Evolutionary conservation across 2,888 invertebrate genomes (phyloP), one percentile per base, ranked within the genome.

Genomic region (Noctua comes): DNA sequence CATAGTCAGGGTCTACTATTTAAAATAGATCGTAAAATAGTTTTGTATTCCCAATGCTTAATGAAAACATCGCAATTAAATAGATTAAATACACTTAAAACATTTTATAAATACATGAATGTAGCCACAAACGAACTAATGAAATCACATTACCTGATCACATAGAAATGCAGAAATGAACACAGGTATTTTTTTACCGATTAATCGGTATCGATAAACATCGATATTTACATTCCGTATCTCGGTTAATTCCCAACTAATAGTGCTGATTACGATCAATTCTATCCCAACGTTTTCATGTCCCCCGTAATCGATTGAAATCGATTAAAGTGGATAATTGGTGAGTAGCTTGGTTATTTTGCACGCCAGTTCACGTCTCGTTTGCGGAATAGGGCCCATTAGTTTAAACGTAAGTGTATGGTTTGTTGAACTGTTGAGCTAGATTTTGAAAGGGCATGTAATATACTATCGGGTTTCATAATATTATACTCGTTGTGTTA

Each of bases 221-320:
- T 88, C 83, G 73, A 81, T 87, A 86, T 88, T 88, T 82, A 84
- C 84, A 88, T 88, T 87, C 88, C 75, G 73, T 65, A 77, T 84
- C 82, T 88, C 75, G 65, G 73, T 83, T 84, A 83, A 76, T 88
- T 79, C 73, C 68, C 80, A 36, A 80, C 82, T 85, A 88, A 86
- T 89, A 86, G 70, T 80, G 46, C 80, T 80, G 89, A 88, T 88
- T 86, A 81, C 80, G 75, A 89, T 89, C 84, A 68, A 83, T 89
- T 86, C 85, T 83, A 86, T 82, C 54, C 69, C 70, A 77, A 83
- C 43, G 85, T 82, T 89, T 86, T 83, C 70, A 83, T 85, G 87
- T 86, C 87, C 78, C 76, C 70, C 73, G 76, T 87, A 83, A 81
- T 83, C 82, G 86, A 89, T 89, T 83, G 68, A 82, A 64, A 87